phyloP scores from a whole-genome alignment of 2,113 vertebrate genomes.

The Microtus ochrogaster region DNA sequence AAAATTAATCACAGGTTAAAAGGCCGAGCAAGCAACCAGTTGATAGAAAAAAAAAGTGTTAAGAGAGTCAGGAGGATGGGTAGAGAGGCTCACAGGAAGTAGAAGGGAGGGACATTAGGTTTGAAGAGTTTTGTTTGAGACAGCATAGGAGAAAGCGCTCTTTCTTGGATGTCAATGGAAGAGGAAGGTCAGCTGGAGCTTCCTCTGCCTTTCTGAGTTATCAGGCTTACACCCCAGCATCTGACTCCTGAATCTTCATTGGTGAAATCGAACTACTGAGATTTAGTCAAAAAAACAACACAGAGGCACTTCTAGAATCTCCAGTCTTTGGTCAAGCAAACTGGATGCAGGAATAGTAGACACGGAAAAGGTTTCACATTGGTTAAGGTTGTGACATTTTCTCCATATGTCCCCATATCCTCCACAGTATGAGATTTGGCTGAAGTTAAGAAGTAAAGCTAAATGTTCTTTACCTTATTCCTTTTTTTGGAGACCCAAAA shows the following conservation, averaged over 20 bases:
- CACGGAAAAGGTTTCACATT: neutral
- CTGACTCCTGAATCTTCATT: neutral
- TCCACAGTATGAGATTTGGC: neutral
- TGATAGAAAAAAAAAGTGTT: neutral
- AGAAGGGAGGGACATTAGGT: neutral
- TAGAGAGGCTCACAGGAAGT: neutral
- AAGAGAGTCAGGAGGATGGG: neutral
- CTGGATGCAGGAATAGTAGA: neutral
- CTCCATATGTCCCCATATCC: neutral
- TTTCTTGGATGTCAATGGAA: neutral
- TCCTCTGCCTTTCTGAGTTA: neutral
- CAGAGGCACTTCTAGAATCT: conserved; percentile 7
- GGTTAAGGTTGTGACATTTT: neutral
- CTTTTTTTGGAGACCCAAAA: conserved; percentile 33
- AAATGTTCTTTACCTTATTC: conserved; percentile 24
- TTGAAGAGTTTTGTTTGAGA: neutral
- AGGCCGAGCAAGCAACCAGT: neutral
- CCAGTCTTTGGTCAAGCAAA: neutral
- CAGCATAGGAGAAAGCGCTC: neutral
- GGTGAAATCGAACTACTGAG: neutral
- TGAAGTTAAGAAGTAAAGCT: conserved; percentile 39
- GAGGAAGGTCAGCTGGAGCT: neutral
- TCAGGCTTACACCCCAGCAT: neutral
- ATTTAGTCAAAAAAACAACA: neutral
- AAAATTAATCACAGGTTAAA: neutral